Base-by-base conservation (phyloP, 1,140 invertebrate genomes). In the Lepidurus couesii region DNA sequence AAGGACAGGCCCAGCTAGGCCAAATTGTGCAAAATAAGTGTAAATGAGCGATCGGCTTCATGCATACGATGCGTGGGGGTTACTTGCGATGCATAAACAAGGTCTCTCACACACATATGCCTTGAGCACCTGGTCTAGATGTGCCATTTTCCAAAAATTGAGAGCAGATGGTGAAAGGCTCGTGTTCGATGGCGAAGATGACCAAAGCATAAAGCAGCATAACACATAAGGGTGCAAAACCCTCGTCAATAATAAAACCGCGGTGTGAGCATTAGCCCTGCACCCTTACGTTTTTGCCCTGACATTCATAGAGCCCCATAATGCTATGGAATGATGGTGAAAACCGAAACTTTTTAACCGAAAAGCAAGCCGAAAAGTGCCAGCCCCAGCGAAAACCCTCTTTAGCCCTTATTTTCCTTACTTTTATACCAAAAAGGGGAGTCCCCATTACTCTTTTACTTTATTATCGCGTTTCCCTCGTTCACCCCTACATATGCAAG, bases 331-430 rank as follows among this genome's bases (percentile, higher is more conserved):
- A 65, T 65, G 53, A 65, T 65, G 53, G 53, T 65, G 53, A 65
- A 65, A 65, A 65, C n/a, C 53, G 53, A 65, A 65, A 65, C 53
- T 65, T 65, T 65, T 65, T 65, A 65, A 65, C 53, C 53, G 53
- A 65, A 65, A 65, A 21, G 16, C 21, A n/a, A 65, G 21, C 53
- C 53, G 53, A 65, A 65, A 65, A 65, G 13, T 65, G 13, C 47
- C 47, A 11, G 47, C 8, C 47, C 47, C 53, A n/a, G 53, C 13
- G 21, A 34, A 34, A 34, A 34, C 34, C 34, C 34, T 34, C 34
- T 34, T 34, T 65, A 65, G 8, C 53, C 53, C 53, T 65, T 65
- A 65, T 65, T 65, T 65, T 21, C 53, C 21, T 65, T 65, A 16
- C 53, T 9, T 65, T 13, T 7, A 65, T 65, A 21, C 53, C 6